These are phyloP conservation scores for Muscicapa adusta DNA, from an alignment of 2,113 vertebrate species.

Conservation along the genomic window DNA sequence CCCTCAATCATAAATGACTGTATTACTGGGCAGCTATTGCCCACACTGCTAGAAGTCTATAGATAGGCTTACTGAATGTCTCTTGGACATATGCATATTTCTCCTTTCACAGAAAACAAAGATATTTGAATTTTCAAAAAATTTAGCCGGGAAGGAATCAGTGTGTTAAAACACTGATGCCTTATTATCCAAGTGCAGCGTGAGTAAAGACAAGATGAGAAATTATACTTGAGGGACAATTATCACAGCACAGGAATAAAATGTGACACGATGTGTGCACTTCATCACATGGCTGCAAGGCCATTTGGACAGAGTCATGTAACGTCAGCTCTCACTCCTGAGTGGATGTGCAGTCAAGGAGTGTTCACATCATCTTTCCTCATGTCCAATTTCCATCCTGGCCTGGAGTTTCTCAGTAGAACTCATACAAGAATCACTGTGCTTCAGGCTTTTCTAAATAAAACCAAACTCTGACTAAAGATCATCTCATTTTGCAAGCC, in stretches of 20 bases:
- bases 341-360: not conserved
- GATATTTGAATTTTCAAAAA: not conserved
- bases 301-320: not conserved
- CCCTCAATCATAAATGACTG: accelerated
- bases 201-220: not conserved
- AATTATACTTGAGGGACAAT: not conserved
- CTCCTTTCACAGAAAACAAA: not conserved
- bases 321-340: not conserved
- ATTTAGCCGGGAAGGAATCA: not conserved
- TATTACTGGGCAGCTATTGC: not conserved
- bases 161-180: not conserved
- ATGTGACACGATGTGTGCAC: not conserved
- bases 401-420: not conserved
- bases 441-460: slow-evolving; percentile 1
- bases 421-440: not conserved
- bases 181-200: not conserved
- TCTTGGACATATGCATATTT: not conserved
- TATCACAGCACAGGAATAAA: not conserved
- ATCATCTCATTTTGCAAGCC: slow-evolving; percentile 11
- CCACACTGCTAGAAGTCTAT: not conserved
- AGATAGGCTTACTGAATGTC: not conserved
- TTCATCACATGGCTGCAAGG: not conserved
- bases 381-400: not conserved
- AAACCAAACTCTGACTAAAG: not conserved
- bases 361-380: not conserved